Percentiles rank a stretch among this genome's conserved stretches.
Evolutionary conservation across 2,797 vertebrate genomes (phyloP).

Genomic region (Lepus oiostolus): DNA sequence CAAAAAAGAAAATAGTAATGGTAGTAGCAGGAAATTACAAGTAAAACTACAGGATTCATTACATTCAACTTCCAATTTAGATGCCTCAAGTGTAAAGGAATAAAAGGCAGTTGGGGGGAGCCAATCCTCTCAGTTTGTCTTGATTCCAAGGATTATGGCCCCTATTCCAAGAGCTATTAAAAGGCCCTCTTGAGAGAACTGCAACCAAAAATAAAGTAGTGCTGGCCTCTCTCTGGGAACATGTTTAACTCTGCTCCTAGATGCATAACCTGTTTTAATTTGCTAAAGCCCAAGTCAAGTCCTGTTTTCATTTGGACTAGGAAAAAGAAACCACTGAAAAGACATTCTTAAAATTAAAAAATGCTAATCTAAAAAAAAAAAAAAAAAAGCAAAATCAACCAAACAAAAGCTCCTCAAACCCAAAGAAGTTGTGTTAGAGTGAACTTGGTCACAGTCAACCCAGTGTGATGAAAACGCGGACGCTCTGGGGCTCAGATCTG

Average conservation of each 20-base stretch:
- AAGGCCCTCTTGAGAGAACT: constrained; percentile 45
- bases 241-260: background rate
- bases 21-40: background rate
- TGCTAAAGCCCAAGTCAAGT: constrained; percentile 42
- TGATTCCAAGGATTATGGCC: background rate
- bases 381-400: background rate
- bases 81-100: background rate
- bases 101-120: background rate
- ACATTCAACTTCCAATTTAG: background rate
- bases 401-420: background rate
- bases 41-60: background rate
- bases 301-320: background rate
- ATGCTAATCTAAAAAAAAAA: background rate
- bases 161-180: background rate
- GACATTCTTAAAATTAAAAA: constrained; percentile 42
- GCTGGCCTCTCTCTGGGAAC: constrained; percentile 19
- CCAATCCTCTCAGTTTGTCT: background rate
- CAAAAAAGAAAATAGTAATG: background rate
- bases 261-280: constrained; percentile 58
- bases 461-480: background rate
- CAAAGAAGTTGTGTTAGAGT: background rate
- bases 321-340: constrained; percentile 19
- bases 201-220: constrained; percentile 50
- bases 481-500: background rate
- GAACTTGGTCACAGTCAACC: background rate